A percentile compares a stretch with the other conserved stretches of the same genome.
Conservation (phyloP, 2,888 invertebrate genomes). For the Phrixothrix hirtus region DNA sequence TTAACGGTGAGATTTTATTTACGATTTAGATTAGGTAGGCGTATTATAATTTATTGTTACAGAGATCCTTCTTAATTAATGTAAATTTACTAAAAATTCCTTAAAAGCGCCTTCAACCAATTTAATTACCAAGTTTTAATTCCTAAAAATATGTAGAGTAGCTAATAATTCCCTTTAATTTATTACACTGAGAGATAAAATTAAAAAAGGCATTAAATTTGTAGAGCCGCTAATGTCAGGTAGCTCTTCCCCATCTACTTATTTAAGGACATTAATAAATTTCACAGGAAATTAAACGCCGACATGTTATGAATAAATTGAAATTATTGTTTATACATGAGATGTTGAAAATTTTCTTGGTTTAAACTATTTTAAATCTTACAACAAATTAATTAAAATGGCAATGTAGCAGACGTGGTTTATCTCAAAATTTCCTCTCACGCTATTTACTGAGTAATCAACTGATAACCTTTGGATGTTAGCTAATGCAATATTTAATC, state of each 20-base stretch:
- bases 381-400: too few species aligned
- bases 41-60: conserved; percentile 15
- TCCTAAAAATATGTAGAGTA: background rate
- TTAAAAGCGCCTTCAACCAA: too few species aligned
- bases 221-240: too few species aligned
- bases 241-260: too few species aligned
- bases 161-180: background rate
- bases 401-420: too few species aligned
- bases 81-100: background rate
- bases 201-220: background rate
- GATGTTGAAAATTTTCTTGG: too few species aligned
- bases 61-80: conserved; percentile 16
- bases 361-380: too few species aligned
- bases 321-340: too few species aligned
- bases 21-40: conserved; percentile 19
- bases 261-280: too few species aligned
- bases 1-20: conserved; percentile 21
- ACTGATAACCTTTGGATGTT: conserved; percentile 21
- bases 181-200: background rate
- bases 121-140: background rate
- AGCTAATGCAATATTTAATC: conserved; percentile 26
- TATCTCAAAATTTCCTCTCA: background rate
- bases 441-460: conserved; percentile 12
- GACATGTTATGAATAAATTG: too few species aligned
- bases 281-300: too few species aligned